Evolutionary conservation across 2,797 vertebrate species (phyloP), one percentile per base, ranked within the genome.

Genomic region (Pampus argenteus): DNA sequence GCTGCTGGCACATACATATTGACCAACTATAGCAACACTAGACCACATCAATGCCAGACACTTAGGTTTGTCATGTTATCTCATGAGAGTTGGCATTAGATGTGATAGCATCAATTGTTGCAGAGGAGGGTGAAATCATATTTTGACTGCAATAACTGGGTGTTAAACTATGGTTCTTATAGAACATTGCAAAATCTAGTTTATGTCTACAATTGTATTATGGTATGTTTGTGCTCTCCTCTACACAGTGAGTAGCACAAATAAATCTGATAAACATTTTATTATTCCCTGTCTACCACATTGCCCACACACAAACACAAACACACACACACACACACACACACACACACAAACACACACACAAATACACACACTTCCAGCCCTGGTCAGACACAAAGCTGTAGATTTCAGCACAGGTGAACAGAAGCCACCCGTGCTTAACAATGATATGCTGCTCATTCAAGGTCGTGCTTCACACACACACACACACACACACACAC

Each of bases 371-470:
- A 56, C 59, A 20, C 6, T n/a, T n/a, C n/a, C 38, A 52, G 45
- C 52, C 26, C 52, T 55, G 74, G 64, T 66, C 67, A 65, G 72
- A 82, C 72, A 70, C 54, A 50, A 77, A 83, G 65, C 71, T 62
- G 20, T 62, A 84, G 49, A 83, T 86, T 74, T 76, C 56, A 71
- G 60, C 58, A 42, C 48, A 81, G 75, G 82, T 74, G 66, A 85
- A 74, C 61, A 59, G 56, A 52, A 66, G 71, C 78, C 75, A 71
- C 36, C 47, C 0, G 0, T 66, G 76, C 66, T 79, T 70, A 83
- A 74, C 61, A 73, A 81, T 61, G 58, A 83, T 71, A 84, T 77
- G 76, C 66, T 65, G 70, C 51, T 45, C 49, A 63, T 51, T 83
- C 76, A 89, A 88, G 86, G 89, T 82, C 26, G 8, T 60, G 48